These are phyloP conservation scores for Chelonia mydas DNA, from an alignment of 2,797 vertebrate genomes.

Conservation along the genomic window DNA sequence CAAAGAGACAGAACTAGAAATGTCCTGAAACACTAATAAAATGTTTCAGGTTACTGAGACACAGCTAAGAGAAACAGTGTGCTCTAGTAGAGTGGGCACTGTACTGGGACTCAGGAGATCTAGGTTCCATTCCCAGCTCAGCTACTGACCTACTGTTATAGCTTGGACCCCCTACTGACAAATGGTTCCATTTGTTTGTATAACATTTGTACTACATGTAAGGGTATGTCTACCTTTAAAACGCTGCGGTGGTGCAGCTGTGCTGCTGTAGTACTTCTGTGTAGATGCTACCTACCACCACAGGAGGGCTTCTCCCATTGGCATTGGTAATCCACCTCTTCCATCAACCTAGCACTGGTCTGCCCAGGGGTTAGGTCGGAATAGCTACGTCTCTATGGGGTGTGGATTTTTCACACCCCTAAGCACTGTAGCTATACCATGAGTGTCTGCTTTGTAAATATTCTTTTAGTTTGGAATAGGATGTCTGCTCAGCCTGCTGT, in stretches of 20 bases:
- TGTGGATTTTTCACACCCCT: background rate
- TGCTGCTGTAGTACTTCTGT: no score
- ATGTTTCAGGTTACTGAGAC: background rate
- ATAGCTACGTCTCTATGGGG: background rate
- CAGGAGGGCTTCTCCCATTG: background rate
- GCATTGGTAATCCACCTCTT: background rate
- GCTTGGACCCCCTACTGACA: background rate
- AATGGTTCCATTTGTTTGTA: background rate
- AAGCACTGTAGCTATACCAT: background rate
- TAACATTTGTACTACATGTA: background rate
- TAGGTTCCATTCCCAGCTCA: background rate
- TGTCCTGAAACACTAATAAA: background rate
- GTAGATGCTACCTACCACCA: background rate
- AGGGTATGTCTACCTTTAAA: background rate
- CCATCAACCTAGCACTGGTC: background rate
- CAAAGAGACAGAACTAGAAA: background rate
- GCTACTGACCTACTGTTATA: background rate
- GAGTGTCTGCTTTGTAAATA: background rate
- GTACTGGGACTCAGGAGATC: background rate
- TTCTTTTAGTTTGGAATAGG: background rate
- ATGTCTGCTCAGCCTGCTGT: background rate
- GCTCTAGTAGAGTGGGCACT: background rate
- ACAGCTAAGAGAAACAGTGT: background rate
- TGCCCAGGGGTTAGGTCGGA: background rate
- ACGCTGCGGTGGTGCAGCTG: background rate